Base-by-base conservation (phyloP, 2,888 invertebrate species). In the Agriotes lineatus region DNA sequence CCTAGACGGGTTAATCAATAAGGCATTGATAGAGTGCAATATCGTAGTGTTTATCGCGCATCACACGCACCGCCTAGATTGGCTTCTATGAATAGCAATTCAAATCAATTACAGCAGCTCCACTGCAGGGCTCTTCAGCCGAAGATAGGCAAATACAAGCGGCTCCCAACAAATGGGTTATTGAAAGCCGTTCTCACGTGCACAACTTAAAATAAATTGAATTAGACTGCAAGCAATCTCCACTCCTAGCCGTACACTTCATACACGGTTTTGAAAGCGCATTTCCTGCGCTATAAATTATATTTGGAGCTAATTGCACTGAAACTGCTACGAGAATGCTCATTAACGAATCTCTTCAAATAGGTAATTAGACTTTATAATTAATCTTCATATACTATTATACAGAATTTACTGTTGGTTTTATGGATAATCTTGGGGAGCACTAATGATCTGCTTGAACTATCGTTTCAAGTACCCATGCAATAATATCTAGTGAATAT, bases 81-180 rank as follows among this genome's bases (percentile, higher is more conserved):
- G 61, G 67, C 62, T 62, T 62, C 67, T 61, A 62, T 58, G 62
- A 62, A 61, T 67, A 67, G 62, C 62, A 67, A 62, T 62, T 62
- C 48, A 67, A 67, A 67, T 67, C 67, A 67, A 67, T 67, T 67
- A 67, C 61, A 56, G 25, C 37, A 37, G 67, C 60, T 61, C 56
- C 25, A 61, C 48, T 42, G 50, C 60, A 22, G 45, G 22, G 39
- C 48, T 62, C 50, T 67, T 67, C 57, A 62, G 33, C 35, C 25
- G 45, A 48, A 67, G 67, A 62, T 57, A 67, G 57, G 67, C 57
- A 67, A 67, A 67, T 67, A 62, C 37, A 48, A 60, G 33, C 66
- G 35, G 25, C 37, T 60, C 30, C 44, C 52, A 35, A 66, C 50
- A 58, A 50, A 65, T 35, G 65, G 50, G 48, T 65, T 58, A 58